Percentiles rank a stretch among this genome's conserved stretches.
Conservation (phyloP, 2,888 invertebrate species). For the Hypselothyrea guttata region DNA sequence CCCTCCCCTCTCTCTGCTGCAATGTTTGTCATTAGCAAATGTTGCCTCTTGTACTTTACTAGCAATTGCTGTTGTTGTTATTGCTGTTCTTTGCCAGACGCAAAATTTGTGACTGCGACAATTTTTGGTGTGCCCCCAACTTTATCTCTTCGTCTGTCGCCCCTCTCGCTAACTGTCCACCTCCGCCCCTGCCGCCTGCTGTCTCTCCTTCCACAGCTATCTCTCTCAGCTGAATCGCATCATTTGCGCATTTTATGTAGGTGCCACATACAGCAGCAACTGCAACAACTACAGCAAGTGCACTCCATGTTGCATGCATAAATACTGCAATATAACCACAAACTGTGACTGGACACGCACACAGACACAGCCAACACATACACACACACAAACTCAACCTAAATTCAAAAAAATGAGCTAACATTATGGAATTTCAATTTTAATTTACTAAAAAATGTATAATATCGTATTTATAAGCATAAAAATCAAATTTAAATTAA, state of each 20-base stretch:
- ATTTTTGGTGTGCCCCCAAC: conserved; percentile 47
- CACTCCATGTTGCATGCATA: conserved; percentile 48
- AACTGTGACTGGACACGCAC: conserved; percentile 37
- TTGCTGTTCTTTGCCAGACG: conserved; percentile 37
- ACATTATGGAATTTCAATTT: not conserved
- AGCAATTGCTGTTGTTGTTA: conserved; percentile 38
- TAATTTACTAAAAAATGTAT: not conserved
- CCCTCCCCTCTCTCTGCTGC: conserved; percentile 6
- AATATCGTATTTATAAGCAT: too few relatives aligned
- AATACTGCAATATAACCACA: conserved; percentile 56
- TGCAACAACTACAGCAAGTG: conserved; percentile 21
- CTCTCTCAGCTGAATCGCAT: conserved; percentile 64
- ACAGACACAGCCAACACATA: too few relatives aligned
- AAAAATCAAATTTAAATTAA: too few relatives aligned
- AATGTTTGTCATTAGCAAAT: conserved; percentile 78
- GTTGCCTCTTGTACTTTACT: conserved; percentile 76
- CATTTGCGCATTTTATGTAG: conserved; percentile 72
- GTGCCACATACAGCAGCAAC: conserved; percentile 53
- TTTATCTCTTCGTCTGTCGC: too few relatives aligned
- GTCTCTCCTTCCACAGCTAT: not conserved
- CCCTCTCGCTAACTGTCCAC: not conserved
- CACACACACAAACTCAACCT: not conserved
- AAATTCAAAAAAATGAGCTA: not conserved
- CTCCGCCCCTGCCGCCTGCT: not conserved
- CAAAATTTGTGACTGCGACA: conserved; percentile 77